Conservation (phyloP, 1,140 invertebrate genomes). For the Drosophila novamexicana region DNA sequence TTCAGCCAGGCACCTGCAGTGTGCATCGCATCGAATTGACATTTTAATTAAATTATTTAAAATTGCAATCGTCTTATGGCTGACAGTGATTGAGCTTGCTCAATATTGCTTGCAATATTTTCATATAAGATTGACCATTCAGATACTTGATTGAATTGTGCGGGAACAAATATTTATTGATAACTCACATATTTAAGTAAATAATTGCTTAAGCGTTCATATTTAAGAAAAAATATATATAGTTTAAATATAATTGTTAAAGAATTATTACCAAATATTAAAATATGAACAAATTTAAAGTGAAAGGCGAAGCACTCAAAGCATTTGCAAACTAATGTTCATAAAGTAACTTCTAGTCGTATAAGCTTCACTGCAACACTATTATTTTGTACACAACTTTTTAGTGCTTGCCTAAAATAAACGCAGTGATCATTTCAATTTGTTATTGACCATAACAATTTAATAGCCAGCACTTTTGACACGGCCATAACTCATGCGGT, state of each 20-base stretch:
- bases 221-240: background rate
- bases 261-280: too few species aligned
- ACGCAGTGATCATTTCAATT: background rate
- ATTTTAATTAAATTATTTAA: slow-evolving; percentile 56
- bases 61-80: background rate
- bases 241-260: background rate
- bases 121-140: slow-evolving; percentile 1
- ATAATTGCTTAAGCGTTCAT: background rate
- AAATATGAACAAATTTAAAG: too few species aligned
- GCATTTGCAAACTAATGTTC: too few species aligned
- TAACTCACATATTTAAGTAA: background rate
- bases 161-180: background rate
- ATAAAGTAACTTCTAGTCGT: background rate
- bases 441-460: slow-evolving; percentile 31
- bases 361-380: background rate
- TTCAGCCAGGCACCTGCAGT: slow-evolving; percentile 6
- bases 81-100: slow-evolving; percentile 18
- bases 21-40: slow-evolving; percentile 19
- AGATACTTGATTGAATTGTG: slow-evolving; percentile 1
- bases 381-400: background rate
- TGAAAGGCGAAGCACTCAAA: too few species aligned
- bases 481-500: background rate
- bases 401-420: background rate
- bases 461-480: slow-evolving; percentile 6
- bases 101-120: slow-evolving; percentile 5